Conservation (phyloP, 2,888 invertebrate genomes). For the Drosophila algonquin region DNA sequence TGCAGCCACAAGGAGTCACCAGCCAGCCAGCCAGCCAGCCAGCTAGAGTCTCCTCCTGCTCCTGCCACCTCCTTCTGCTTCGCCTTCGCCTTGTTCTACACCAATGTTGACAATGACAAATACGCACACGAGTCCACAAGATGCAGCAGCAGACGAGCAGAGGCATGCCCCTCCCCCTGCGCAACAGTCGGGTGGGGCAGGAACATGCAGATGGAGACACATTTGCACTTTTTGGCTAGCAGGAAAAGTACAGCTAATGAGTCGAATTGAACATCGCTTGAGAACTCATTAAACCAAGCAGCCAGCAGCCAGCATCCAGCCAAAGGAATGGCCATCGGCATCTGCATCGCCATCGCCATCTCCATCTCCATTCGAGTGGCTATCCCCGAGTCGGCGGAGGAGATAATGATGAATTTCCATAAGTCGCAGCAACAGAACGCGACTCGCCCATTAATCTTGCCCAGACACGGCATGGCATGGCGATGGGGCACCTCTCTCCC, state of each 20-base stretch:
- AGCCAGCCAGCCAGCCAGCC: not conserved
- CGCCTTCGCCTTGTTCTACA: conserved; percentile 70
- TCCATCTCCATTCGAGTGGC: too few species aligned
- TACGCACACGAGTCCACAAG: conserved; percentile 77
- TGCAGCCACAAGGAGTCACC: conserved; percentile 61
- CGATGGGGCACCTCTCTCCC: conserved; percentile 39
- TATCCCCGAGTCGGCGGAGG: conserved; percentile 35
- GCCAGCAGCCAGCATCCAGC: conserved; percentile 9
- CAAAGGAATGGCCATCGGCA: not conserved
- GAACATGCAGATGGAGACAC: conserved; percentile 38
- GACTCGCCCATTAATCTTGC: conserved; percentile 80
- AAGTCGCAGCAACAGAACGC: conserved; percentile 77
- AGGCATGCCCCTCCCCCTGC: conserved; percentile 32
- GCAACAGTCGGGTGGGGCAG: conserved; percentile 22
- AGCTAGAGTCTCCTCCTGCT: conserved; percentile 13
- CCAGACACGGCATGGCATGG: conserved; percentile 61
- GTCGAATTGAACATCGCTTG: conserved; percentile 78
- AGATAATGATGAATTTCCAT: conserved; percentile 82
- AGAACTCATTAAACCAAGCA: conserved; percentile 76
- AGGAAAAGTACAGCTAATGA: conserved; percentile 76
- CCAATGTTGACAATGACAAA: conserved; percentile 84
- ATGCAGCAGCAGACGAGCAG: conserved; percentile 13
- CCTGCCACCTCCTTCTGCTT: conserved; percentile 10
- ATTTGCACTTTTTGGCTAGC: conserved; percentile 72
- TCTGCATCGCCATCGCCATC: not conserved